Evolutionary conservation across 1,140 invertebrate genomes (phyloP).

Genomic region (Conus betulinus): DNA sequence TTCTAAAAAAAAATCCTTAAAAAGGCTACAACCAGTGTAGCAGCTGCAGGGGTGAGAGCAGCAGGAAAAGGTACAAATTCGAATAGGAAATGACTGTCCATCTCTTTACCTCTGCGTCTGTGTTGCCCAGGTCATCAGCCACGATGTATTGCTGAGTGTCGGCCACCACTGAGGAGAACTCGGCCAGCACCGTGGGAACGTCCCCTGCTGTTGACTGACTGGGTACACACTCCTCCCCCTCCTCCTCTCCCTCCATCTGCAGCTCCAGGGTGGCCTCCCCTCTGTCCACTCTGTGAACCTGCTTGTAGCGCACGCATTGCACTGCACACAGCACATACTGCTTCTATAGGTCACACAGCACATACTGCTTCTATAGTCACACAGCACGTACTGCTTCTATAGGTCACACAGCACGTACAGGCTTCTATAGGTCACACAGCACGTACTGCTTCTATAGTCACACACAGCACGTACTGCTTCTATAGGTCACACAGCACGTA

Average conservation of each 20-base stretch:
- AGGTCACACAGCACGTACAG: too few species aligned
- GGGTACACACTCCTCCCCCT: neutral
- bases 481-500: too few species aligned
- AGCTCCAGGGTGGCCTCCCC: neutral
- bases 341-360: too few species aligned
- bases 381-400: too few species aligned
- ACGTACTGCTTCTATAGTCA: too few species aligned
- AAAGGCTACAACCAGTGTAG: too few species aligned
- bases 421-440: too few species aligned
- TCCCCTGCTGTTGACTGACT: slow-evolving; percentile 4
- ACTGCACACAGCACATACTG: neutral
- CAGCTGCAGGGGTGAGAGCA: too few species aligned
- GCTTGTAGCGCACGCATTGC: neutral
- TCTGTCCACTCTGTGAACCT: neutral
- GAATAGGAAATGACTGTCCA: neutral
- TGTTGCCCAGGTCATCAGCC: slow-evolving; percentile 39
- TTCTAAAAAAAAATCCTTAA: too few species aligned
- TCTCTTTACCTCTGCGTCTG: slow-evolving; percentile 45
- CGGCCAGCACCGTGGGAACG: slow-evolving; percentile 65
- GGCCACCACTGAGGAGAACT: slow-evolving; percentile 73
- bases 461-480: too few species aligned
- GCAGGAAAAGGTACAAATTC: too few species aligned
- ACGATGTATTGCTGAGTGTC: slow-evolving; percentile 73
- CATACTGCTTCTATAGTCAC: too few species aligned
- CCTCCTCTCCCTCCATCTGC: neutral